Percentiles rank a stretch among this genome's conserved stretches.
phyloP scores from a whole-genome alignment of 1,140 invertebrate genomes.

The Neodiprion lecontei region DNA sequence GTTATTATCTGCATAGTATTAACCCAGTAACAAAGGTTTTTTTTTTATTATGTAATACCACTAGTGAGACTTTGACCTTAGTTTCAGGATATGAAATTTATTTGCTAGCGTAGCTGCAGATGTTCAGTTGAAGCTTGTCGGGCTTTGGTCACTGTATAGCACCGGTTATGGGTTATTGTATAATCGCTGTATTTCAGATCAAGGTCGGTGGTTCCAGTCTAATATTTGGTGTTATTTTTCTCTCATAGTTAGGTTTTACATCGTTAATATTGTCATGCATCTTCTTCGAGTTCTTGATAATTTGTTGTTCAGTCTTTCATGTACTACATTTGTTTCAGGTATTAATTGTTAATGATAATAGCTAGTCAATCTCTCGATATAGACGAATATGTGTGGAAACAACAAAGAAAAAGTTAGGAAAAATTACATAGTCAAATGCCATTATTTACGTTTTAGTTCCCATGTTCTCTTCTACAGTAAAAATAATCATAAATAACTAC shows the following conservation, averaged over 20 bases:
- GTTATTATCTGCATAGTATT: conserved; percentile 16
- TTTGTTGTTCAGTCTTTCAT: no score
- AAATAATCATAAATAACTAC: no score
- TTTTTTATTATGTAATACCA: conserved; percentile 18
- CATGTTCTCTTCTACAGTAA: no score
- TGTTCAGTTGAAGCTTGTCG: conserved; percentile 47
- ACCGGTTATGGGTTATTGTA: conserved; percentile 54
- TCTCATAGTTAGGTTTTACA: conserved; percentile 21
- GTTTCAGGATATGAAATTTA: conserved; percentile 36
- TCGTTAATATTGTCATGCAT: no score
- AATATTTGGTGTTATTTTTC: conserved; percentile 14
- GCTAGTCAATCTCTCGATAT: no score
- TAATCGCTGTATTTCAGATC: conserved; percentile 54
- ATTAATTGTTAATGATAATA: no score
- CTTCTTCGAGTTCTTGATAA: no score
- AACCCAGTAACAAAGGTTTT: neutral
- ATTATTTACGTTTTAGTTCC: no score
- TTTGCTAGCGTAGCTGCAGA: conserved; percentile 41
- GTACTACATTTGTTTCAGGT: no score
- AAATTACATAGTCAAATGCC: no score
- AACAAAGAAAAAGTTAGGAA: no score
- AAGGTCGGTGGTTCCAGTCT: conserved; percentile 41
- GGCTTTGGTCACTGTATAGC: conserved; percentile 52
- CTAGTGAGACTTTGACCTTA: conserved; percentile 36
- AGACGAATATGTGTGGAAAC: no score